Evolutionary conservation across 2,797 vertebrate species (phyloP).

Genomic region (Lophius americanus): DNA sequence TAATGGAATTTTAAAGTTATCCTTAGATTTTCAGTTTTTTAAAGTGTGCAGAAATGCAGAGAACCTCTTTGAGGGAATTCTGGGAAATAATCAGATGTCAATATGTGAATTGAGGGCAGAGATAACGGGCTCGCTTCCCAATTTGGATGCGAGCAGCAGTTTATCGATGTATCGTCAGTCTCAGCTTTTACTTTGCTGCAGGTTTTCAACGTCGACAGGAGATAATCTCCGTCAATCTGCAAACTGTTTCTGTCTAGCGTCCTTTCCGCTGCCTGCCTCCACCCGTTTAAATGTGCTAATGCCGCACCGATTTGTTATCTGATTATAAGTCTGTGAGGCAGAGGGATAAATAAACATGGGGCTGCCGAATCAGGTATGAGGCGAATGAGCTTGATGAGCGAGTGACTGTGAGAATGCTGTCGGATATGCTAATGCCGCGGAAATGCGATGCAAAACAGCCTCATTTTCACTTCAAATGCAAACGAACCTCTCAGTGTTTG

Average conservation of each 20-base stretch:
- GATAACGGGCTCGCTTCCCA: too few species aligned
- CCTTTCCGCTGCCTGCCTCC: conserved; percentile 22
- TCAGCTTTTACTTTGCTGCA: neutral
- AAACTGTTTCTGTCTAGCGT: conserved; percentile 22
- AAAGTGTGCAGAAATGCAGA: too few species aligned
- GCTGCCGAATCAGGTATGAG: conserved; percentile 52
- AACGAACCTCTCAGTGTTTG: neutral
- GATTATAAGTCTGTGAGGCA: conserved; percentile 57
- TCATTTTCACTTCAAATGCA: conserved; percentile 20
- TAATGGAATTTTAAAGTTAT: too few species aligned
- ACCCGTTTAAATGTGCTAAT: conserved; percentile 62
- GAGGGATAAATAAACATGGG: conserved; percentile 68
- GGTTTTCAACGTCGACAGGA: neutral
- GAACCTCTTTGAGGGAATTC: too few species aligned
- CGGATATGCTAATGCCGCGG: conserved; percentile 55
- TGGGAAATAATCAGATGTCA: too few species aligned
- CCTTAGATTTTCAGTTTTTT: too few species aligned
- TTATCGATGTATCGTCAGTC: neutral
- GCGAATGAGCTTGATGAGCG: conserved; percentile 62
- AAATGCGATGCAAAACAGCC: conserved; percentile 62
- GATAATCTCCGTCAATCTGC: conserved; percentile 11
- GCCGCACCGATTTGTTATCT: conserved; percentile 55
- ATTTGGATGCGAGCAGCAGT: conserved; percentile 5
- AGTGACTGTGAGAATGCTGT: conserved; percentile 23
- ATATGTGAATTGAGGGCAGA: too few species aligned